These are phyloP conservation scores for Plebejus melissa DNA, from an alignment of 2,888 invertebrate genomes.

Conservation along the genomic window DNA sequence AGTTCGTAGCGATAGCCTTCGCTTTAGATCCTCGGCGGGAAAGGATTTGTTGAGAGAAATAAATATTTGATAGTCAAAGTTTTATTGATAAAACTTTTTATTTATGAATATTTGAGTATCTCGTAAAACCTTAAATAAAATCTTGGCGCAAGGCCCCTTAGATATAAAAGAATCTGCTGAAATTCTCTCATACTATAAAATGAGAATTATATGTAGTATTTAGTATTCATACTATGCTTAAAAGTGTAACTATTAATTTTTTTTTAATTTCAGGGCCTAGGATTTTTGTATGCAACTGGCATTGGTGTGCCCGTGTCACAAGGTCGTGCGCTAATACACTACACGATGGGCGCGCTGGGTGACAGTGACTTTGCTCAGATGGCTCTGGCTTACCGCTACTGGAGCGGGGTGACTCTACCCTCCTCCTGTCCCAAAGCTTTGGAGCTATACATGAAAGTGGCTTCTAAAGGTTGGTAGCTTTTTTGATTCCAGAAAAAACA, in stretches of 20 bases:
- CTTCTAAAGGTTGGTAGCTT: constrained; percentile 84
- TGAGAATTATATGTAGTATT: too few relatives aligned
- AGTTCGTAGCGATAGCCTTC: too few relatives aligned
- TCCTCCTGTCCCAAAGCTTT: constrained; percentile 95
- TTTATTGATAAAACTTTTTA: too few relatives aligned
- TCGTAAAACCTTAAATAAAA: too few relatives aligned
- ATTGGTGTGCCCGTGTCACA: constrained; percentile 93
- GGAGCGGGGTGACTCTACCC: constrained; percentile 93
- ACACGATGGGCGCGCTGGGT: constrained; percentile 93
- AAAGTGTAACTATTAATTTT: not conserved
- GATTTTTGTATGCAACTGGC: constrained; percentile 92
- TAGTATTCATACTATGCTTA: not conserved
- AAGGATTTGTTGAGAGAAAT: too few relatives aligned
- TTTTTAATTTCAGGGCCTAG: constrained; percentile 82
- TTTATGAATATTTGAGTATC: too few relatives aligned
- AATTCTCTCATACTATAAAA: too few relatives aligned
- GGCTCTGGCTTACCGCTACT: constrained; percentile 97
- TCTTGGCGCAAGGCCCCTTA: too few relatives aligned
- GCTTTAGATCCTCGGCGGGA: too few relatives aligned
- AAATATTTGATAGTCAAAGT: too few relatives aligned
- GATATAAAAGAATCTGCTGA: too few relatives aligned
- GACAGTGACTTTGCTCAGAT: constrained; percentile 97
- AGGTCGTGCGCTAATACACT: constrained; percentile 92
- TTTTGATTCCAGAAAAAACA: not conserved
- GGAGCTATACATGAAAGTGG: constrained; percentile 93